Evolutionary conservation across 2,888 invertebrate genomes (phyloP), one percentile per base, ranked within the genome.

Genomic region (Mystacides longicornis): DNA sequence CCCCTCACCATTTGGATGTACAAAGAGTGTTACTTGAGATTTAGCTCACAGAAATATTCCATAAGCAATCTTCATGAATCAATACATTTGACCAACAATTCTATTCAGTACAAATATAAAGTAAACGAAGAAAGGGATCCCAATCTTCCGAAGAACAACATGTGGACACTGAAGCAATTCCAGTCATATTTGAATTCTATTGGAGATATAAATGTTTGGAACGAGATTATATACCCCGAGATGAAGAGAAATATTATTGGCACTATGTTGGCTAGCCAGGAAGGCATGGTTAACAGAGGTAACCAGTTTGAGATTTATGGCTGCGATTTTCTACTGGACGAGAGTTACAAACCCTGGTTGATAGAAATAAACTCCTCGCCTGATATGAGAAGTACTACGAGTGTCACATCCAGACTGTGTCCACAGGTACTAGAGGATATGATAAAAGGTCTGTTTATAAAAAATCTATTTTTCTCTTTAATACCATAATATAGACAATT

Each of bases 291-390:
- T 33, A 71, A 80, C 19, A 75, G 83, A 58, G 81, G 81, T 65
- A 88, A 89, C 65, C 85, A 87, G 55, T 95, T 93, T 71, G 94
- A 95, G 69, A 68, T 93, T 33, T 94, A 91, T 67, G 95, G 94
- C 4, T 93, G 93, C 52, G 95, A 96, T 72, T 95, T 95, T 68
- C 87, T 95, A 78, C 69, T 95, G 33, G 87, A 89, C 55, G 86
- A 92, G 65, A 85, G 90, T 64, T 89, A 84, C 64, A 81, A 83
- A 59, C 93, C 93, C 0, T 93, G 93, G 87, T 73, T 95, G 58
- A 89, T 96, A 64, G 95, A 96, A 76, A 93, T 95, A 62, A 95
- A 96, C 74, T 88, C 90, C 1, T 86, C 87, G 66, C 94, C 94
- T 0, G 87, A 92, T 70, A 81, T 95, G 71, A 78, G 81, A 58